Evolutionary conservation across 2,797 vertebrate genomes (phyloP).

Genomic region (Enteromius anoplus): DNA sequence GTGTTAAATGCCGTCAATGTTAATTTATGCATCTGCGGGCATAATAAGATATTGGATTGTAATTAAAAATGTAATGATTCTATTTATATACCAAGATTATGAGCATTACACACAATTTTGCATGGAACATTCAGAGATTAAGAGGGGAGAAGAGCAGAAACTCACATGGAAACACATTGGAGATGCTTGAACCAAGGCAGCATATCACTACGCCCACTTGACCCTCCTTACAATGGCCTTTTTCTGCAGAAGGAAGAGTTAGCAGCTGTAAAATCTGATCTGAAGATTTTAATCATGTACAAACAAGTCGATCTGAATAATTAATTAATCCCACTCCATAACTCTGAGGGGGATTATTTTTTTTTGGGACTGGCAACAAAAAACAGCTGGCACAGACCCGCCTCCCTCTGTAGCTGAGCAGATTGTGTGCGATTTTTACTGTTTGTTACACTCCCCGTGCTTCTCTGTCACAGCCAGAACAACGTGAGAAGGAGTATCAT

Average conservation of each 20-base stretch:
- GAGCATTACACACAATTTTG: neutral
- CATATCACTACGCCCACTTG: slow-evolving; percentile 20
- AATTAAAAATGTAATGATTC: neutral
- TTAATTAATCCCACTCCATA: slow-evolving; percentile 50
- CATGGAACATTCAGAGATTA: neutral
- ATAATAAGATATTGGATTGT: neutral
- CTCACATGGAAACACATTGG: neutral
- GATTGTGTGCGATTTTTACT: slow-evolving; percentile 33
- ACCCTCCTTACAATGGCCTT: neutral
- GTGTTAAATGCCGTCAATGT: neutral
- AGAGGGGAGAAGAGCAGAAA: neutral
- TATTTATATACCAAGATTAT: neutral
- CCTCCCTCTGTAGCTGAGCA: slow-evolving; percentile 36
- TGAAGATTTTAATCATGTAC: slow-evolving; percentile 57
- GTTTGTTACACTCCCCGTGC: slow-evolving; percentile 50
- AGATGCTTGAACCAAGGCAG: neutral
- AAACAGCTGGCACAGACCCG: slow-evolving; percentile 44
- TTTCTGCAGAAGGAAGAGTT: slow-evolving; percentile 43
- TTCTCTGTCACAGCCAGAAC: slow-evolving; percentile 40
- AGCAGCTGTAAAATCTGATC: slow-evolving; percentile 52
- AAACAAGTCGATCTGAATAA: slow-evolving; percentile 51
- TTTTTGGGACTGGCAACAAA: slow-evolving; percentile 27
- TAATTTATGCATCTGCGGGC: neutral
- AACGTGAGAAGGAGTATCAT: slow-evolving; percentile 17
- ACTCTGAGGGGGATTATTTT: slow-evolving; percentile 37